These are phyloP conservation scores for Tortricodes alternella DNA, from an alignment of 2,888 invertebrate genomes.

Conservation along the genomic window DNA sequence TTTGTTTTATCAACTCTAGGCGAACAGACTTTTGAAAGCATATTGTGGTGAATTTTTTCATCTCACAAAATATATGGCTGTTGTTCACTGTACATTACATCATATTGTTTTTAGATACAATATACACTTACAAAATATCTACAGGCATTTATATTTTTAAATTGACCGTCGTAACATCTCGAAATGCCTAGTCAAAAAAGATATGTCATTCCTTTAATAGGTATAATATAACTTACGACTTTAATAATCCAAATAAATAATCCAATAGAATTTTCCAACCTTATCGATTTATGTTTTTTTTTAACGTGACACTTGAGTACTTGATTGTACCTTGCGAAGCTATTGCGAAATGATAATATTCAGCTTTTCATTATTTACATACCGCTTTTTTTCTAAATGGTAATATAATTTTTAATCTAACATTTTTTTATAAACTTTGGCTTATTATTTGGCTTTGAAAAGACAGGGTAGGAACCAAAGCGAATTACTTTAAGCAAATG, in stretches of 20 bases:
- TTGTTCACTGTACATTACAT: constrained; percentile 58
- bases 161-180: constrained; percentile 46
- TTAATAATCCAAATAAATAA: constrained; percentile 18
- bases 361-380: constrained; percentile 39
- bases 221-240: constrained; percentile 36
- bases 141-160: constrained; percentile 46
- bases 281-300: constrained; percentile 40
- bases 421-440: constrained; percentile 65
- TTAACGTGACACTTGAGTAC: constrained; percentile 58
- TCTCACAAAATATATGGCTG: constrained; percentile 58
- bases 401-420: constrained; percentile 38
- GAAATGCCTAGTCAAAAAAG: constrained; percentile 46
- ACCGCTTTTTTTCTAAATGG: constrained; percentile 32
- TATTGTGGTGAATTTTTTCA: constrained; percentile 34
- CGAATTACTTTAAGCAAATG: constrained; percentile 32
- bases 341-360: constrained; percentile 44
- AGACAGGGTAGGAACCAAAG: constrained; percentile 49
- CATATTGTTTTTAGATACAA: constrained; percentile 42
- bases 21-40: no score
- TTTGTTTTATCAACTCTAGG: no score
- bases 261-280: background rate
- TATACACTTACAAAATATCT: constrained; percentile 44
- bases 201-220: constrained; percentile 60
- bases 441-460: constrained; percentile 73
- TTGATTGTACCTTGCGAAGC: constrained; percentile 58